phyloP scores from a whole-genome alignment of 2,888 invertebrate genomes.

The Antitype chi region DNA sequence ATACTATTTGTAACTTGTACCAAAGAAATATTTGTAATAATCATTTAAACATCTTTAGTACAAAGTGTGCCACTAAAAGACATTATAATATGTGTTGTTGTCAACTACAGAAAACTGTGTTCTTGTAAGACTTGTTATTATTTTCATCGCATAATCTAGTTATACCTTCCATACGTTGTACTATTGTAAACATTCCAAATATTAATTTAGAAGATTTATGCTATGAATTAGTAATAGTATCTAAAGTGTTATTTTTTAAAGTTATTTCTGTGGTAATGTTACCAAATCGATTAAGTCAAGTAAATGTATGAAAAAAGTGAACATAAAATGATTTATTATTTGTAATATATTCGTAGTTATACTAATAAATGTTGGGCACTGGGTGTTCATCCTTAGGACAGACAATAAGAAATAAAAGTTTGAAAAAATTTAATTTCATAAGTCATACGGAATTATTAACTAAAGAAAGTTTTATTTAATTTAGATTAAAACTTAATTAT shows the following conservation, averaged over 20 bases:
- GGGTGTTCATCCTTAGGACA: conserved; percentile 76
- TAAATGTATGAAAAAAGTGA: conserved; percentile 51
- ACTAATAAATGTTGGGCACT: conserved; percentile 71
- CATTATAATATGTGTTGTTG: conserved; percentile 20
- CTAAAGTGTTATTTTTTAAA: conserved; percentile 51
- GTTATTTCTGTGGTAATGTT: conserved; percentile 58
- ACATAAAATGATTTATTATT: conserved; percentile 60
- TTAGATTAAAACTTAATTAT: conserved; percentile 56
- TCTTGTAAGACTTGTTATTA: conserved; percentile 57
- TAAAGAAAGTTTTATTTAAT: conserved; percentile 58
- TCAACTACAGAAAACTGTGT: conserved; percentile 50
- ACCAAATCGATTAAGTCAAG: conserved; percentile 68
- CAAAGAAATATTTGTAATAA: conserved; percentile 58
- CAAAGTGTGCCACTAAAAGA: conserved; percentile 56
- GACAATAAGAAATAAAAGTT: conserved; percentile 77
- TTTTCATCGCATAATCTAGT: conserved; percentile 54
- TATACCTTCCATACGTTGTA: conserved; percentile 39
- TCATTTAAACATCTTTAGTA: conserved; percentile 49
- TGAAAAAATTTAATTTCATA: conserved; percentile 70
- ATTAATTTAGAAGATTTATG: conserved; percentile 47
- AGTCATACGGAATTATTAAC: conserved; percentile 57
- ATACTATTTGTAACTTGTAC: conserved; percentile 54
- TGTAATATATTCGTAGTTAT: conserved; percentile 66
- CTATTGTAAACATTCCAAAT: conserved; percentile 62
- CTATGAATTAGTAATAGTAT: conserved; percentile 36